Base-by-base conservation (phyloP, 2,797 vertebrate species). In the Rhabdomys pumilio region DNA sequence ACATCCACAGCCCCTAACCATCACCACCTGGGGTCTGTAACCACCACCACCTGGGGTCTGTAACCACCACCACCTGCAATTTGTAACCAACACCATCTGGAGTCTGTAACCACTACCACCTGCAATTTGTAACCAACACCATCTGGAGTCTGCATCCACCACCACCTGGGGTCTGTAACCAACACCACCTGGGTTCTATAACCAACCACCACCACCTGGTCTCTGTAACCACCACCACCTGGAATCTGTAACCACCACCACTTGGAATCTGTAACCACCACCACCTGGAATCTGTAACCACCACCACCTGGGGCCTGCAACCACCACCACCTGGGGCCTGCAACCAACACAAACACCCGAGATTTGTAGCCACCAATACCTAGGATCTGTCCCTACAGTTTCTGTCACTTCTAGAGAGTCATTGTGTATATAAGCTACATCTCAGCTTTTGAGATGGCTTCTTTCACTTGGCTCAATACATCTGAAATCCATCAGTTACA, bases 401-500 rank as follows among this genome's bases (percentile, higher is more conserved):
- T 79, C 57, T 88, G 8, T 24, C 84, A 69, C 65, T 59, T 41
- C 93, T 86, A 87, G 9, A 91, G 80, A 55, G 50, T 53, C 50
- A 80, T 26, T 44, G 69, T 79, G 31, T 50, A 63, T 9, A 41
- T 19, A 82, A 31, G 15, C 31, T 29, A 31, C 86, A 61, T 8
- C 20, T 55, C 24, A 12, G 72, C 50, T 73, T 92, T 63, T 86
- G 72, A 44, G 67, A 61, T 86, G 38, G 75, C 83, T 96, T 85
- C 72, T 67, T 73, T 91, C 61, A 86, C 59, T 89, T 61, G 77
- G 44, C 57, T 41, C 76, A 89, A 72, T 24, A 41, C 38, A 83
- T 75, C 1, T 94, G 72, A 90, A 94, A 89, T 75, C 14, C 72
- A 89, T 20, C n/a, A 34, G 8, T 5, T 92, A 12, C 47, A n/a